Evolutionary conservation across 2,113 vertebrate genomes (phyloP).

Genomic region (Odocoileus virginianus): DNA sequence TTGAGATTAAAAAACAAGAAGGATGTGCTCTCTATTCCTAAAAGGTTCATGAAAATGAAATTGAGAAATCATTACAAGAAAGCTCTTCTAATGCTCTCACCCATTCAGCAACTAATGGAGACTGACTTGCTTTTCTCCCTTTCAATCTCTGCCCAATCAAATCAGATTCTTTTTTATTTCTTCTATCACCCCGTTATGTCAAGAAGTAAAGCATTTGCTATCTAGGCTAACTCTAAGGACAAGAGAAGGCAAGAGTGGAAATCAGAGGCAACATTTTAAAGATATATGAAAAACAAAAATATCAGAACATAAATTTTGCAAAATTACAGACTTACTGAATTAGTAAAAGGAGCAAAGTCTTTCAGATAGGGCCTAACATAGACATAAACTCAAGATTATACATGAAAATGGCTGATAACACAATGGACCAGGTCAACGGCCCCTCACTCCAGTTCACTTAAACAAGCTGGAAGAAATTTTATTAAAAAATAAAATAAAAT

Average conservation of each 20-base stretch:
- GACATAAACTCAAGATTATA: not conserved
- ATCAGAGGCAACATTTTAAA: not conserved
- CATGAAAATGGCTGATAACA: not conserved
- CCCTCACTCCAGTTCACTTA: not conserved
- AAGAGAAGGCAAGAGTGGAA: constrained; percentile 21
- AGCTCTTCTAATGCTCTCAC: not conserved
- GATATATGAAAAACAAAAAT: not conserved
- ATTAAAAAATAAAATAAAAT: not conserved
- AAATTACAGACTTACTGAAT: constrained; percentile 24
- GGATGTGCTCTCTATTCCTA: not conserved
- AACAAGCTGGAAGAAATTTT: not conserved
- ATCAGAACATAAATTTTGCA: not conserved
- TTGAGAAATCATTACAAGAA: not conserved
- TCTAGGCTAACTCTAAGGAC: not conserved
- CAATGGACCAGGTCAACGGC: not conserved
- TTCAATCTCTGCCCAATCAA: constrained; percentile 9
- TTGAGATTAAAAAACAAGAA: constrained; percentile 19
- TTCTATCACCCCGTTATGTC: not conserved
- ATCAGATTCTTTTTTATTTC: constrained; percentile 22
- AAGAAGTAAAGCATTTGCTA: constrained; percentile 20
- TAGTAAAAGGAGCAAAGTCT: not conserved
- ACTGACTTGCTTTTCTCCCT: constrained; percentile 29
- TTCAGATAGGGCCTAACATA: not conserved
- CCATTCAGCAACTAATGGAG: constrained; percentile 1
- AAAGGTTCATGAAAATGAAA: not conserved